Evolutionary conservation across 2,888 invertebrate genomes (phyloP), one percentile per base, ranked within the genome.

Genomic region (Apodemia hepburni): DNA sequence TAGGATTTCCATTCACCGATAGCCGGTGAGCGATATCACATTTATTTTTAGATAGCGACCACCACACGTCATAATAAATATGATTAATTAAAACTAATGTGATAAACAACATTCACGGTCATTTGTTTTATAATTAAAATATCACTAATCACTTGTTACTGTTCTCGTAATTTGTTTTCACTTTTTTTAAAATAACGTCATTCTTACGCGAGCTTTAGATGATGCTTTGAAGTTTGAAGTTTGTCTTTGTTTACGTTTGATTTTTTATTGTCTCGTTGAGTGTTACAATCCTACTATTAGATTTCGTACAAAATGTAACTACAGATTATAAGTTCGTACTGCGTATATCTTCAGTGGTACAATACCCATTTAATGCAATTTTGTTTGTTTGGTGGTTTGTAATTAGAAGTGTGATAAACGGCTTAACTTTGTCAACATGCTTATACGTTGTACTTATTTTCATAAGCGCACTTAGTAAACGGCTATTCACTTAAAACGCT

Each of bases 131-230:
- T 8, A 7, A 54, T 6, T 8, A 29, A 59, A 15, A 38, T 18
- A 59, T n/a, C n/a, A n/a, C n/a, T n/a, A 33, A 38, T 11, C 54
- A 58, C 57, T 59, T 54, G 33, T 45, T 45, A 45, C 49, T 33
- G 27, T 54, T 54, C 15, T 27, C 54, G 54, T n/a, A 27, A 15
- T 54, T 54, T 2, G 54, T 27, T 15, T 54, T 15, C 27, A 22
- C 73, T 74, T 71, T 73, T 77, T 84, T 84, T n/a, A 84, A 86
- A 85, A 73, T 85, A 85, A 86, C 85, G 86, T 85, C 82, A 82
- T 71, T 70, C 73, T 73, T 68, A 69, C 67, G 71, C 69, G 61
- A 65, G 63, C 72, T 65, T 67, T 74, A 71, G 3, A 15, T 17
- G 45, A 45, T 45, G 45, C 45, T 45, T 15, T 54, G 15, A 54